Evolutionary conservation across 1,140 invertebrate species (phyloP).

Genomic region (Armadillidium nasatum): DNA sequence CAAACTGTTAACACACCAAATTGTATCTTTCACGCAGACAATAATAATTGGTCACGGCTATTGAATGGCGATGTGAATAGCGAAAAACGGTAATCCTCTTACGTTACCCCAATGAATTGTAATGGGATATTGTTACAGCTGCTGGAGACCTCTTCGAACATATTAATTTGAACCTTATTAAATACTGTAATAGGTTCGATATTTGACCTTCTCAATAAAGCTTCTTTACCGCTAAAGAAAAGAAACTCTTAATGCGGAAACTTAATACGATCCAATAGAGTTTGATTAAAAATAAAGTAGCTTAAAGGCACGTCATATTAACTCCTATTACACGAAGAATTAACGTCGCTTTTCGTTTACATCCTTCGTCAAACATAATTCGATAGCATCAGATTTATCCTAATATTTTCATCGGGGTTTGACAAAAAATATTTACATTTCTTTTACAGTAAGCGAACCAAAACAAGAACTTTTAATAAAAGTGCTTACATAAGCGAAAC

Average conservation of each 20-base stretch:
- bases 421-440: slow-evolving; percentile 14
- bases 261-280: too few species aligned
- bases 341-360: background rate
- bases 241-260: background rate
- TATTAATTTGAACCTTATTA: background rate
- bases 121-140: slow-evolving; percentile 3
- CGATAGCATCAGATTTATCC: background rate
- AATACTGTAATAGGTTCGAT: background rate
- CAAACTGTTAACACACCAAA: background rate
- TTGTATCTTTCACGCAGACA: slow-evolving; percentile 3
- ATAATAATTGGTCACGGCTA: slow-evolving; percentile 1
- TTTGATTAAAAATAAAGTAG: background rate
- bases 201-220: background rate
- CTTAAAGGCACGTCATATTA: background rate
- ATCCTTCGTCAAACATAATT: background rate
- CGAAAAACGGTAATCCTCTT: slow-evolving; percentile 3
- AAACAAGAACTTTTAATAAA: too few species aligned
- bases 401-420: background rate
- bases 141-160: background rate
- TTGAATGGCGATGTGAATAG: background rate
- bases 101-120: background rate
- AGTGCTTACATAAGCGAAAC: too few species aligned
- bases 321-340: background rate
- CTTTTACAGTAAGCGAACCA: background rate
- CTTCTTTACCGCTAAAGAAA: background rate